Evolutionary conservation across 2,797 vertebrate species (phyloP).

Genomic region (Aselliscus stoliczkanus): DNA sequence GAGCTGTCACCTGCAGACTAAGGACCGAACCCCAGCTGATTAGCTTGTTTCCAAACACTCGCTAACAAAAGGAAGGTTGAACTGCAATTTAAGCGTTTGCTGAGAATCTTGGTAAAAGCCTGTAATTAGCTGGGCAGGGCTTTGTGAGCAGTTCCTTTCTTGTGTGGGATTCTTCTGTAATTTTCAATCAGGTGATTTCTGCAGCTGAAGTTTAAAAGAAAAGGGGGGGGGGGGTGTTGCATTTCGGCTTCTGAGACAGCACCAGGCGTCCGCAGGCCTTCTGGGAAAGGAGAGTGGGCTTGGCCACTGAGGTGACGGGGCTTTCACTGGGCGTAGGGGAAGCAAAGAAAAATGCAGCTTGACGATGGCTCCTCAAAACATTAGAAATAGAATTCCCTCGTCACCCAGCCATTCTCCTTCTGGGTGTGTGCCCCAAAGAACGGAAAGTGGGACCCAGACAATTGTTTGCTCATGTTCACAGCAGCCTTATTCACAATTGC

Average conservation of each 20-base stretch:
- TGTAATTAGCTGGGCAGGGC: constrained; percentile 65
- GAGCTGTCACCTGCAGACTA: constrained; percentile 53
- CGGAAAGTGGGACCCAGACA: background rate
- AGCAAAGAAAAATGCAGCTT: background rate
- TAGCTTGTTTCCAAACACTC: constrained; percentile 78
- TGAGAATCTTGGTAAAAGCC: constrained; percentile 65
- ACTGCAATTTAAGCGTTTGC: constrained; percentile 67
- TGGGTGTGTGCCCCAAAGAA: background rate
- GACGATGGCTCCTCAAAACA: background rate
- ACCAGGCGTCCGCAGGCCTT: background rate
- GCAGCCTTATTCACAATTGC: background rate
- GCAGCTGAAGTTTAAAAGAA: background rate
- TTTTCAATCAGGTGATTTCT: constrained; percentile 55
- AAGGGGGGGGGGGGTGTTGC: background rate
- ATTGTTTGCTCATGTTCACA: fast-evolving
- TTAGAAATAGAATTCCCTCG: background rate
- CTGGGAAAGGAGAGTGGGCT: background rate
- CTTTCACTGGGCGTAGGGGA: background rate
- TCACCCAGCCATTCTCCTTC: background rate
- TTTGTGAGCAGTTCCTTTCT: constrained; percentile 15
- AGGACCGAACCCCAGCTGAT: constrained; percentile 47
- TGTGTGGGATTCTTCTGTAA: constrained; percentile 6
- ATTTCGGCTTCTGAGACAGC: background rate
- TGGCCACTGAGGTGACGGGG: background rate
- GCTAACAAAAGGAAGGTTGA: constrained; percentile 66